Conservation (phyloP, 2,888 invertebrate genomes). For the Caenorhabditis zanzibari region DNA sequence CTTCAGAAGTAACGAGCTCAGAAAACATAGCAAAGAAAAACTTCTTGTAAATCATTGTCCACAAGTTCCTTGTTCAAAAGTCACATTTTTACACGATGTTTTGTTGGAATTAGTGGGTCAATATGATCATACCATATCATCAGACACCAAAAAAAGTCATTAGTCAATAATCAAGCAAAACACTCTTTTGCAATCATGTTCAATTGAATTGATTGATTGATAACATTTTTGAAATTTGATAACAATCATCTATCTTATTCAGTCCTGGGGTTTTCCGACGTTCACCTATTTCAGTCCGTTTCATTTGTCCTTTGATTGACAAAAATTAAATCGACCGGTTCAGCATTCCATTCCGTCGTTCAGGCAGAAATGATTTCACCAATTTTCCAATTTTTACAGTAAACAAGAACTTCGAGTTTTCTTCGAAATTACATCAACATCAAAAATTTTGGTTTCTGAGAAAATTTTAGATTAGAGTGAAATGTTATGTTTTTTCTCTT, state of each 20-base stretch:
- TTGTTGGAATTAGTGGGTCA: not conserved
- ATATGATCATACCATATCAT: too few relatives aligned
- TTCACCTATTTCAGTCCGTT: constrained; percentile 15
- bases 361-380: constrained; percentile 29
- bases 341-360: constrained; percentile 30
- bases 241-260: not conserved
- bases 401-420: constrained; percentile 21
- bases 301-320: constrained; percentile 36
- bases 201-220: constrained; percentile 1
- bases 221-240: constrained; percentile 10
- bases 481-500: not conserved
- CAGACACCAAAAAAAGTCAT: not conserved
- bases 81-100: not conserved
- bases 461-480: not conserved
- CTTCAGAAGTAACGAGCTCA: constrained; percentile 30
- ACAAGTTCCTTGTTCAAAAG: constrained; percentile 20
- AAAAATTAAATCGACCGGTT: constrained; percentile 40
- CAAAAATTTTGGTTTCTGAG: not conserved
- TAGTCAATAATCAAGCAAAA: not conserved
- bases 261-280: not conserved
- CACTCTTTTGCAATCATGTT: constrained; percentile 1
- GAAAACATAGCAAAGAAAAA: constrained; percentile 36
- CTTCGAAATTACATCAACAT: constrained; percentile 25
- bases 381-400: constrained; percentile 1
- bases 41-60: constrained; percentile 2